Evolutionary conservation across 2,113 vertebrate genomes (phyloP).

Genomic region (Amphiprion ocellaris): DNA sequence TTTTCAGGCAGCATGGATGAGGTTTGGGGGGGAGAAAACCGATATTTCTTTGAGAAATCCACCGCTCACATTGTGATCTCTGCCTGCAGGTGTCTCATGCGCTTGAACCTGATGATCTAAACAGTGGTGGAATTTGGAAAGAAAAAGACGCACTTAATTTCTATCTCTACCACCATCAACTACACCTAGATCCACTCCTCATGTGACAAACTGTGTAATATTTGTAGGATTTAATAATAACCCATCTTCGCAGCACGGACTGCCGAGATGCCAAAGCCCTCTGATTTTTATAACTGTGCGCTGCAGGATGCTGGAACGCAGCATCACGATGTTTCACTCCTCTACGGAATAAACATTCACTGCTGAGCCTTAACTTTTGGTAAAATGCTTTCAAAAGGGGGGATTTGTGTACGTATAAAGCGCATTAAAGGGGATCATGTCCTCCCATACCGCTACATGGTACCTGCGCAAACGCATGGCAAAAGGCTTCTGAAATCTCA

Average conservation of each 20-base stretch:
- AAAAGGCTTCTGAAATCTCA: neutral
- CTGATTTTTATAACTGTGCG: neutral
- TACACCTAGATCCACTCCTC: neutral
- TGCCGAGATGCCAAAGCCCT: neutral
- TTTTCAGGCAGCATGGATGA: too few relatives aligned
- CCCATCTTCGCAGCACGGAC: neutral
- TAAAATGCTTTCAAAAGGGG: neutral
- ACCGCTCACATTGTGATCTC: neutral
- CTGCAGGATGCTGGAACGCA: constrained; percentile 27
- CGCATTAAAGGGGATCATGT: neutral
- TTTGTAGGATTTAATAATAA: neutral
- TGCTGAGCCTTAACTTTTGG: constrained; percentile 33
- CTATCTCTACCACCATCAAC: neutral
- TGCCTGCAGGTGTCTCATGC: constrained; percentile 23
- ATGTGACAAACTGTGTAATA: neutral
- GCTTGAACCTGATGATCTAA: neutral
- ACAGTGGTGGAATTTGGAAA: neutral
- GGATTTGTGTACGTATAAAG: neutral
- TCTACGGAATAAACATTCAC: neutral
- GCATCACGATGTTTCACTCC: constrained; percentile 3
- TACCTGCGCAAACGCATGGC: neutral
- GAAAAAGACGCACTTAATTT: neutral
- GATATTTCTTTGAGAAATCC: neutral
- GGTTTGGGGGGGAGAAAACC: too few relatives aligned
- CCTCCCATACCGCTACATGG: neutral